Evolutionary conservation across 2,888 invertebrate species (phyloP), one percentile per base, ranked within the genome.

Genomic region (Tenthredo livida): DNA sequence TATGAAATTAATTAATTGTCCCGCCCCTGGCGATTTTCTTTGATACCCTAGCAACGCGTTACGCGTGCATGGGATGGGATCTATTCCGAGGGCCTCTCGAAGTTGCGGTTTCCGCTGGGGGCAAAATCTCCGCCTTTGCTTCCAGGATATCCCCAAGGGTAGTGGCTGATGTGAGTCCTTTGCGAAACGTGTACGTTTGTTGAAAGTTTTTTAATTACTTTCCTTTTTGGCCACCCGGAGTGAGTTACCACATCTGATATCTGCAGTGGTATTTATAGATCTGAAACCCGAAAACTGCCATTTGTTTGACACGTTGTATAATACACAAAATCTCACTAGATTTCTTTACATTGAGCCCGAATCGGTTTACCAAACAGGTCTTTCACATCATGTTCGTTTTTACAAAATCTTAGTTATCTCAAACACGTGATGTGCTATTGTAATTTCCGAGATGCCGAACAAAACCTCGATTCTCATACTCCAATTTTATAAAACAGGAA

Each of bases 1-100:
- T 33, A 83, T 33, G 65, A 67, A 67, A 83, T 83, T 83, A 83
- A 83, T 83, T 83, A 83, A 83, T 70, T 65, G 33, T 70, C 67
- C 67, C n/a, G 70, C 83, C 67, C 47, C 47, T 37, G 47, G 83
- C 67, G 65, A 70, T 50, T 29, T 50, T 50, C 83, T 67, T 67
- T 83, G 67, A 67, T 67, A 67, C 83, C 50, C 21, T 70, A 40
- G 80, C 65, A 61, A 80, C 80, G 61, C 54, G 33, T 29, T 21
- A 37, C 43, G 43, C 47, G n/a, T 50, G 21, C 47, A 75, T 37
- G 40, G 80, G 40, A 75, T 37, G 40, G 80, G 40, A 61, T 80
- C 40, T 58, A 78, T 78, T 78, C 37, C 78, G 54, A 54, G 47
- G 25, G 47, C 47, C 78, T 80, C 61, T 58, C 58, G 40, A 50